A percentile compares a stretch with the other conserved stretches of the same genome.
Evolutionary conservation across 1,140 invertebrate species (phyloP).

Genomic region (Hyphantria cunea): DNA sequence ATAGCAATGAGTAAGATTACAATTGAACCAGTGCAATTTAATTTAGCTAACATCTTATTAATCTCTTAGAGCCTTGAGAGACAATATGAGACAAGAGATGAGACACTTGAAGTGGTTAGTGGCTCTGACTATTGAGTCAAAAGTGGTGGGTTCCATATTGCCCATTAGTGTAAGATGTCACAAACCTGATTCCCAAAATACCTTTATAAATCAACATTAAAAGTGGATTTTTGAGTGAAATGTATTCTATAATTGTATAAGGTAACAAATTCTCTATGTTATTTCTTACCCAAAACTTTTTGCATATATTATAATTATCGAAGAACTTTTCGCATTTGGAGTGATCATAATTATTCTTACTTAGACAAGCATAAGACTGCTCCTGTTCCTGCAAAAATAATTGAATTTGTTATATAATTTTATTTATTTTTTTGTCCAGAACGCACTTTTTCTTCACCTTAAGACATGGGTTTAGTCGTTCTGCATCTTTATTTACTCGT

Average conservation of each 20-base stretch:
- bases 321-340: slow-evolving; percentile 84
- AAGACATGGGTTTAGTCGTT: slow-evolving; percentile 65
- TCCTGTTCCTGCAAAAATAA: slow-evolving; percentile 82
- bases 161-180: too few species aligned
- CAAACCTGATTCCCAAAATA: too few species aligned
- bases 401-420: slow-evolving; percentile 42
- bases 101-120: too few species aligned
- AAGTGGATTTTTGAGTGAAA: too few species aligned
- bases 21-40: too few species aligned
- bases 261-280: too few species aligned
- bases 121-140: too few species aligned
- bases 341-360: slow-evolving; percentile 83
- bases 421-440: slow-evolving; percentile 16
- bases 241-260: too few species aligned
- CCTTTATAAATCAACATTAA: too few species aligned
- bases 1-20: not conserved
- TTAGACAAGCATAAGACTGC: slow-evolving; percentile 83
- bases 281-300: slow-evolving; percentile 83
- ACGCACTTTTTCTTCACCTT: slow-evolving; percentile 48
- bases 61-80: too few species aligned
- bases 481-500: slow-evolving; percentile 57
- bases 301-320: slow-evolving; percentile 86
- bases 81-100: too few species aligned
- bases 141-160: too few species aligned
- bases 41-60: not conserved